These are phyloP conservation scores for Diaprepes abbreviatus DNA, from an alignment of 2,888 invertebrate genomes.

Conservation along the genomic window DNA sequence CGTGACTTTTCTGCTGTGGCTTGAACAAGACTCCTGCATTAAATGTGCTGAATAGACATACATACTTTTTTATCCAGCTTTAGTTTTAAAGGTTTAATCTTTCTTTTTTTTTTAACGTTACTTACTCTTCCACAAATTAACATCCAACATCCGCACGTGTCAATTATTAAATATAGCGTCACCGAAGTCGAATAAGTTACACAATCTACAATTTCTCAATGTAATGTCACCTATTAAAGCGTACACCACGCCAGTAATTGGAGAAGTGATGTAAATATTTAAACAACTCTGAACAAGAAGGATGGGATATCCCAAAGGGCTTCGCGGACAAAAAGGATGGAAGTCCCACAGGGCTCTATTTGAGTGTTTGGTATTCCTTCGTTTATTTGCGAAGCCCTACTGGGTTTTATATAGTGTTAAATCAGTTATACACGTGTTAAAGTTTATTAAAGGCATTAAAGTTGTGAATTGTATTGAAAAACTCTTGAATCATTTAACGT, in stretches of 20 bases:
- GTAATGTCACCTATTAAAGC: constrained; percentile 27
- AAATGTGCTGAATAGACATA: too few species aligned
- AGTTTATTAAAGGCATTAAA: background rate
- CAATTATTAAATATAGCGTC: constrained; percentile 2
- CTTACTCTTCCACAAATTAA: too few species aligned
- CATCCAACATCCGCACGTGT: background rate
- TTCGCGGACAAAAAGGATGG: constrained; percentile 13
- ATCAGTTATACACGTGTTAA: background rate
- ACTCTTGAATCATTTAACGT: too few species aligned
- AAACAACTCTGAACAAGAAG: constrained; percentile 12
- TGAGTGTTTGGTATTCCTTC: constrained; percentile 20
- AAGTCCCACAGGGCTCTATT: constrained; percentile 19
- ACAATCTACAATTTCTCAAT: constrained; percentile 9
- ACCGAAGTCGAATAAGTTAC: constrained; percentile 1
- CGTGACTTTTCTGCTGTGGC: too few species aligned
- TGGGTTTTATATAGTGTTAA: constrained; percentile 1
- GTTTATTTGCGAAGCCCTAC: constrained; percentile 27
- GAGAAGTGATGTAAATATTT: constrained; percentile 37
- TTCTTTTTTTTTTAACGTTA: too few species aligned
- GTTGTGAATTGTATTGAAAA: too few species aligned
- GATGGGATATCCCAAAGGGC: background rate
- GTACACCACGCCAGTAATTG: constrained; percentile 19
- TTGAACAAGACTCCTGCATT: too few species aligned
- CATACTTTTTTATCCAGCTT: too few species aligned
- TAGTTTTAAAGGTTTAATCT: too few species aligned